phyloP scores from a whole-genome alignment of 2,797 vertebrate species.

The Lepidocolaptes lacrymiger region DNA sequence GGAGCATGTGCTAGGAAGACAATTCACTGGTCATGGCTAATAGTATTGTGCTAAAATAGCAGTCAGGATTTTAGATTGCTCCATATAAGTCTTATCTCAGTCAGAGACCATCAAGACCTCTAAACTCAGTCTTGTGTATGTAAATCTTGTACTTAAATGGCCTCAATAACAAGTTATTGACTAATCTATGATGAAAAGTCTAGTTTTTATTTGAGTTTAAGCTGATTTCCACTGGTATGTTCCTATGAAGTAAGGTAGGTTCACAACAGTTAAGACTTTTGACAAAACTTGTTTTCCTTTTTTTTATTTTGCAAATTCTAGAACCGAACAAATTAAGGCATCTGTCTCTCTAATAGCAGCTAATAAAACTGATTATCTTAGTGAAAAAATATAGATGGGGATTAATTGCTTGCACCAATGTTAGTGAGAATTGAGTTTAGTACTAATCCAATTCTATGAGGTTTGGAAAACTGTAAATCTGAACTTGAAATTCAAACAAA shows the following conservation, averaged over 20 bases:
- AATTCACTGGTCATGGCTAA: not conserved
- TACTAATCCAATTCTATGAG: not conserved
- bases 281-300: not conserved
- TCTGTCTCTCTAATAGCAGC: not conserved
- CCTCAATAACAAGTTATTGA: not conserved
- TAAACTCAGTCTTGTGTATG: not conserved
- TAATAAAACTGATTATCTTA: not conserved
- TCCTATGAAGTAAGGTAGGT: not conserved
- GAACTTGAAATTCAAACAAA: rapidly evolving
- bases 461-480: not conserved
- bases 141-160: not conserved
- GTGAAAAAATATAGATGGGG: not conserved
- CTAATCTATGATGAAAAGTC: not conserved
- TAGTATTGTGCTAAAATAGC: not conserved
- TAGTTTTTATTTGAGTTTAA: not conserved
- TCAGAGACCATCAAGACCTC: not conserved
- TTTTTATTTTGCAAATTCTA: not conserved
- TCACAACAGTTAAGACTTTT: not conserved
- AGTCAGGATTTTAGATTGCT: not conserved
- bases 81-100: not conserved
- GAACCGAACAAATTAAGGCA: not conserved
- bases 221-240: not conserved
- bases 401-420: not conserved
- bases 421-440: not conserved
- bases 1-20: not conserved